Evolutionary conservation across 2,888 invertebrate genomes (phyloP).

Genomic region (Plebejus argus): DNA sequence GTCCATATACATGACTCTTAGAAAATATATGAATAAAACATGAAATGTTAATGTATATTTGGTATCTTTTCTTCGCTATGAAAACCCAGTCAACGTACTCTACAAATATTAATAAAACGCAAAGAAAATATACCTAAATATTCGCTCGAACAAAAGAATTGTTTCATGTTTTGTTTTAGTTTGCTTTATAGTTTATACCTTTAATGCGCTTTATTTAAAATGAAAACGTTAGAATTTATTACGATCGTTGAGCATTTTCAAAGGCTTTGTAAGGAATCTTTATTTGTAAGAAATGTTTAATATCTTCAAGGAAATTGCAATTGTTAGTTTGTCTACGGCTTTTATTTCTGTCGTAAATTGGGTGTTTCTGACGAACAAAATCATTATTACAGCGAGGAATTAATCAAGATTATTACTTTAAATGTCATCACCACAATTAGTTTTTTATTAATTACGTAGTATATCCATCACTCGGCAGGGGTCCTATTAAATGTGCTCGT

Average conservation of each 20-base stretch:
- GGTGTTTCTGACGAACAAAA: background rate
- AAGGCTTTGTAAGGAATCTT: slow-evolving; percentile 1
- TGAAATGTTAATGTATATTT: slow-evolving; percentile 59
- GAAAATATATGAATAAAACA: slow-evolving; percentile 61
- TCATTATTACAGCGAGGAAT: background rate
- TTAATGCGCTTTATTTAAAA: background rate
- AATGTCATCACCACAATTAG: slow-evolving; percentile 11
- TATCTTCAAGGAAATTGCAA: background rate
- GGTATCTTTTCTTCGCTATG: slow-evolving; percentile 54
- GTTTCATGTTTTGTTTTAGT: slow-evolving; percentile 14
- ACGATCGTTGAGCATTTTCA: background rate
- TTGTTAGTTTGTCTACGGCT: background rate
- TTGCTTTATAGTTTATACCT: background rate
- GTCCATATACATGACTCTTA: slow-evolving; percentile 50
- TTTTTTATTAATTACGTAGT: slow-evolving; percentile 6
- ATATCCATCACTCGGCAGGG: slow-evolving; percentile 1
- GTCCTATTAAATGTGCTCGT: background rate
- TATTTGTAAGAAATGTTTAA: background rate
- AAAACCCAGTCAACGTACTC: slow-evolving; percentile 50
- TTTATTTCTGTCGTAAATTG: background rate
- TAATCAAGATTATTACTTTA: slow-evolving; percentile 11
- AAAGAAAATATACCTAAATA: slow-evolving; percentile 36
- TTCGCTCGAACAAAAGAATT: slow-evolving; percentile 29
- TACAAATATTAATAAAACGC: slow-evolving; percentile 40
- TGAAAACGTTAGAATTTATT: slow-evolving; percentile 14